A percentile compares a stretch with the other conserved stretches of the same genome.
These are phyloP conservation scores for Carduelis carduelis DNA, from an alignment of 2,797 vertebrate genomes.

Conservation along the genomic window DNA sequence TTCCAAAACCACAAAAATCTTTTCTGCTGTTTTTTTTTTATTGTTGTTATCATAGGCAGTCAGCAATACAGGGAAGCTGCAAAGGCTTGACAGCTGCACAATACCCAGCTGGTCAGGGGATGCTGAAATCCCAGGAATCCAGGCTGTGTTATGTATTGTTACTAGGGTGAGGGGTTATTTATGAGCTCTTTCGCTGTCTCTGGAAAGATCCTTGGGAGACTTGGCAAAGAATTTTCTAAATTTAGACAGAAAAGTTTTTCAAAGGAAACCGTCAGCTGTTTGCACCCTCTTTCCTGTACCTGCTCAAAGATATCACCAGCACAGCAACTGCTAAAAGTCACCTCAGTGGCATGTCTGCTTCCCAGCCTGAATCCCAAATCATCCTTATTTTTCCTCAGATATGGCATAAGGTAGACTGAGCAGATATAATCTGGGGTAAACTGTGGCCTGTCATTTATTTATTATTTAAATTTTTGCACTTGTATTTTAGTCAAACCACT, in stretches of 20 bases:
- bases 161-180: slow-evolving; percentile 27
- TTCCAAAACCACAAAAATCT: background rate
- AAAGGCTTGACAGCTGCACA: slow-evolving; percentile 34
- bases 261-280: slow-evolving; percentile 25
- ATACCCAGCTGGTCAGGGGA: slow-evolving; percentile 38
- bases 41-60: background rate
- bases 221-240: slow-evolving; percentile 45
- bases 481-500: background rate
- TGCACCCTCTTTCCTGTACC: background rate
- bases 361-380: background rate
- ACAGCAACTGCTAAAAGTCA: background rate
- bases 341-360: background rate
- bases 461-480: background rate
- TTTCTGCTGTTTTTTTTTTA: background rate
- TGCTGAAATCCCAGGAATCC: slow-evolving; percentile 51
- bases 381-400: background rate
- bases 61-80: background rate
- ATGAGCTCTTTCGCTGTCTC: slow-evolving; percentile 11
- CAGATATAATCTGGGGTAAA: background rate
- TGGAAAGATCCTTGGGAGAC: slow-evolving; percentile 47
- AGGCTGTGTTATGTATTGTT: background rate
- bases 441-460: background rate
- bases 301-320: background rate
- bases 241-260: slow-evolving; percentile 45
- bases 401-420: background rate